Conservation (phyloP, 2,113 vertebrate species). For the Calypte anna region DNA sequence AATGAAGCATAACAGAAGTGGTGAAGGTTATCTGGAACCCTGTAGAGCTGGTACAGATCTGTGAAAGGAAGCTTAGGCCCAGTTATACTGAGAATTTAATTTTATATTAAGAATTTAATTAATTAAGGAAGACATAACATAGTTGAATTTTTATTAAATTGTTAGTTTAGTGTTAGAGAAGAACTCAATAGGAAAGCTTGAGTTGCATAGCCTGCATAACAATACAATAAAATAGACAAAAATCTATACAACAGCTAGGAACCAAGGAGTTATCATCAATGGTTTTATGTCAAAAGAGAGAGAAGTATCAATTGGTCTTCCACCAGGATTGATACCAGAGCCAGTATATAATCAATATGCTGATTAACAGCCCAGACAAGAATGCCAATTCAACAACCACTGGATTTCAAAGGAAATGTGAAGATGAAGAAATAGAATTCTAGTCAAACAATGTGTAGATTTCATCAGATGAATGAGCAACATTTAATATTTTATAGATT, state of each 20-base stretch:
- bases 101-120: slow-evolving; percentile 47
- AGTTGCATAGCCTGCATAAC: slow-evolving; percentile 59
- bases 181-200: slow-evolving; percentile 19
- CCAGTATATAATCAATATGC: slow-evolving; percentile 66
- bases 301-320: slow-evolving; percentile 70
- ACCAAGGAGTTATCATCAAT: slow-evolving; percentile 67
- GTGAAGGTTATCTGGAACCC: neutral
- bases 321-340: slow-evolving; percentile 31
- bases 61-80: neutral
- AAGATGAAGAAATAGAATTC: neutral
- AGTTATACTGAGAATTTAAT: slow-evolving; percentile 44
- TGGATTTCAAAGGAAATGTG: slow-evolving; percentile 1
- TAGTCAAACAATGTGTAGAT: neutral
- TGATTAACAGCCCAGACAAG: slow-evolving; percentile 63
- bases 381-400: slow-evolving; percentile 63
- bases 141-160: slow-evolving; percentile 48
- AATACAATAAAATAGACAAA: slow-evolving; percentile 59
- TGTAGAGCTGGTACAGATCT: neutral
- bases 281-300: slow-evolving; percentile 66
- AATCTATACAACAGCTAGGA: slow-evolving; percentile 63
- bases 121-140: slow-evolving; percentile 31
- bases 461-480: neutral
- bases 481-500: neutral
- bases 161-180: slow-evolving; percentile 20
- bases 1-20: neutral